Base-by-base conservation (phyloP, 2,113 vertebrate genomes). In the Chaetodon auriga region DNA sequence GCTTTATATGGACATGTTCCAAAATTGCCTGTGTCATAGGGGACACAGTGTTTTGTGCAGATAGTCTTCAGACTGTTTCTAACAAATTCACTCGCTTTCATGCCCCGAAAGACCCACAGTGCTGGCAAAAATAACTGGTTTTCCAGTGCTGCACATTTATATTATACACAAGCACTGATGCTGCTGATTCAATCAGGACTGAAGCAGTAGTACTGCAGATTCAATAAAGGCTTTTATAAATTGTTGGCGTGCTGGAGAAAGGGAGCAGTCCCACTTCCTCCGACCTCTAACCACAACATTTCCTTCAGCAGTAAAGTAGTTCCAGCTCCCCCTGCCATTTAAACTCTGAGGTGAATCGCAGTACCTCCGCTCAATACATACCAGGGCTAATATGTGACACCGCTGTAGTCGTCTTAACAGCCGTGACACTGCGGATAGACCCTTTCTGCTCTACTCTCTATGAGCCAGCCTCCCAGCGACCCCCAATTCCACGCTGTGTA, bases 401-500 rank as follows among this genome's bases (percentile, higher is more conserved):
- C 7, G 71, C 80, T 91, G 55, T 73, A 71, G 88, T 89, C 30
- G 25, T 69, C 79, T 43, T 93, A 93, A 93, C 79, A 88, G 71
- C 74, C 74, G 75, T 93, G 89, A 90, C 86, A 0, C 78, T 38
- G 83, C 85, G 81, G 90, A 89, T 76, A 89, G 90, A 91, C 75
- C 87, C 68, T 88, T 85, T 91, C 80, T 82, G 70, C 79, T 35
- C 35, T 1, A 72, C 75, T 90, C 83, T 90, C 84, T 92, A 68
- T 81, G 70, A 80, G 90, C 83, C 86, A 84, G 72, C 88, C 86
- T 84, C 83, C 76, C 51, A 3, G 87, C 68, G 87, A 89, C 89
- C 93, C 82, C 84, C 79, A 48, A 92, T 92, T 93, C 92, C 88
- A 94, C 76, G 87, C 89, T 87, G 83, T 58, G 84, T 62, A 87